Conservation (phyloP, 2,888 invertebrate genomes). For the Lithodes maja region DNA sequence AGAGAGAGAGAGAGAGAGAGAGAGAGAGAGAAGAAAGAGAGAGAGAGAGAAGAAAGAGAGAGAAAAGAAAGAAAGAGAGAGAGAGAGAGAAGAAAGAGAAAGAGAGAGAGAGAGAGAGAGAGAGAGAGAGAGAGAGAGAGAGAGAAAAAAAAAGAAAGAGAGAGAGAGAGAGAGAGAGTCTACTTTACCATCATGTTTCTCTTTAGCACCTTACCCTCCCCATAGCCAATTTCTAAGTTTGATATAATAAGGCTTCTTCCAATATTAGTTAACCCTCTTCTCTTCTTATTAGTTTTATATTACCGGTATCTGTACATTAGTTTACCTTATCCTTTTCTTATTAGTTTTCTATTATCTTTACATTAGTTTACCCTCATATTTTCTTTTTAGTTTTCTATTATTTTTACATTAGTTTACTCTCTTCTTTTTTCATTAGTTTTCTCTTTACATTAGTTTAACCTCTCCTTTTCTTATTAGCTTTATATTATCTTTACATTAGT, state of each 20-base stretch:
- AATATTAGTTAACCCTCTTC: neutral
- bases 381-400: slow-evolving; percentile 1
- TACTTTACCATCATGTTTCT: neutral
- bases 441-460: no score
- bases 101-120: neutral
- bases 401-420: no score
- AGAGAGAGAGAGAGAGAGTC: slow-evolving; percentile 16
- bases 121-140: slow-evolving; percentile 12
- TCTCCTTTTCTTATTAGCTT: no score
- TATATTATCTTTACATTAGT: neutral
- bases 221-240: neutral
- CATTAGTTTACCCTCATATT: neutral
- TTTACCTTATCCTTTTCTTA: no score
- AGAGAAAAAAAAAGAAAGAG: neutral
- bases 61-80: slow-evolving; percentile 20
- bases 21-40: no score
- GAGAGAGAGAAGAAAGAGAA: slow-evolving; percentile 13
- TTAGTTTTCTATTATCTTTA: neutral
- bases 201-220: neutral
- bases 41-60: slow-evolving; percentile 22
- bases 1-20: no score
- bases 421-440: neutral
- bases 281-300: no score
- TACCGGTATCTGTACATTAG: no score
- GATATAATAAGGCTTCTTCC: neutral